Evolutionary conservation across 2,888 invertebrate genomes (phyloP), one percentile per base, ranked within the genome.

Genomic region (Flabesymbios commensalis): DNA sequence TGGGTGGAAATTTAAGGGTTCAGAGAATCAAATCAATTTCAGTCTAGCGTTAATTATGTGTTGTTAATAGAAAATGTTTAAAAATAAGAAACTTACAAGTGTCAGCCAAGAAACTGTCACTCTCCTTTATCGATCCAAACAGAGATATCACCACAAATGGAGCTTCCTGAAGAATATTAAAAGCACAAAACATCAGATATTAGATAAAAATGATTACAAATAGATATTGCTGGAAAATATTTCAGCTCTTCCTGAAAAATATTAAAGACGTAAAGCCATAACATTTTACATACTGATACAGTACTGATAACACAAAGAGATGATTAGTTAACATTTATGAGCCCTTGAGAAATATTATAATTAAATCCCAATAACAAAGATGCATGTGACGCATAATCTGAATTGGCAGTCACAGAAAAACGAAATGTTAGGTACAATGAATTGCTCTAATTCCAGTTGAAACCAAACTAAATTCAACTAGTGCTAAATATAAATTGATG

Each of bases 81-180:
- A n/a, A n/a, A n/a, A n/a, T 26, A 33, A 43, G 39, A 32, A 58
- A 77, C 78, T 78, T 70, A 78, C 79, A 79, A 0, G 76, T 24
- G 19, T 64, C 43, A 14, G 77, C 72, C 10, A 70, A 60, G 55
- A 72, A 70, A 55, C 75, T 74, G 5, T 65, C 47, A 2, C 79
- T 77, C 3, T 71, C 64, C 32, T 73, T 60, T 3, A 79, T 75
- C 33, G 77, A 78, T 22, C 74, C 76, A 10, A 67, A 59, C 51
- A 78, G 51, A 14, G 79, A 79, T 4, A 78, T 55, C 17, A 71
- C 48, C 3, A 78, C 72, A 72, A 80, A 80, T n/a, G 79, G 71
- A 7, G 74, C 75, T 64, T 79, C 80, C 80, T 79, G 68, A n/a
- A 58, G 3, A 22, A 36, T 43, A 14, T 43, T 61, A 64, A 19